Percentiles rank a stretch among this genome's conserved stretches.
Conservation (phyloP, 1,140 invertebrate species). For the Trialeurodes vaporariorum region DNA sequence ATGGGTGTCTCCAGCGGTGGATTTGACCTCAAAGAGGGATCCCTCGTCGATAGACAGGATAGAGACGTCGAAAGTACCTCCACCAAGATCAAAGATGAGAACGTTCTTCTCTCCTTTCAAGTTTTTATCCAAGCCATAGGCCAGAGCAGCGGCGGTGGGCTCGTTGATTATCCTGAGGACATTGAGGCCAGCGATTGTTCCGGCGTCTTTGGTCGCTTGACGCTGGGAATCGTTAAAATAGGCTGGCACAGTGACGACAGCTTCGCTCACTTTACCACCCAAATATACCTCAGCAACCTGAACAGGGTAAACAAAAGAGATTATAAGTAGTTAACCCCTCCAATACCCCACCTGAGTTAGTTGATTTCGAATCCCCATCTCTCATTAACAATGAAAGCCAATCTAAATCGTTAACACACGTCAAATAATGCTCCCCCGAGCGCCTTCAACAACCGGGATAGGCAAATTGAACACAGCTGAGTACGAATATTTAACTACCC, state of each 20-base stretch:
- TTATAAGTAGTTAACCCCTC: too few relatives aligned
- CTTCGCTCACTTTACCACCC: slow-evolving; percentile 43
- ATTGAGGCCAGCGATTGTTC: slow-evolving; percentile 59
- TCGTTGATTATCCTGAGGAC: slow-evolving; percentile 75
- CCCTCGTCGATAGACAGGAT: slow-evolving; percentile 77
- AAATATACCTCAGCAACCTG: slow-evolving; percentile 47
- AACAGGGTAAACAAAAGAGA: too few relatives aligned
- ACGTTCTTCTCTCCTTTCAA: slow-evolving; percentile 62
- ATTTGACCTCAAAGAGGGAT: slow-evolving; percentile 62
- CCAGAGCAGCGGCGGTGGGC: slow-evolving; percentile 68
- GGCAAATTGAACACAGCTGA: too few relatives aligned
- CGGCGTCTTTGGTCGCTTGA: slow-evolving; percentile 62
- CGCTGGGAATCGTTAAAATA: slow-evolving; percentile 60
- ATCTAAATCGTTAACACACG: too few relatives aligned
- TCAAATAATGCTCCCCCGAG: too few relatives aligned
- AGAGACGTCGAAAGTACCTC: slow-evolving; percentile 75
- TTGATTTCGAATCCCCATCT: too few relatives aligned
- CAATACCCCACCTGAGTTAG: too few relatives aligned
- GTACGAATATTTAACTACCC: too few relatives aligned
- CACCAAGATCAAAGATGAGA: slow-evolving; percentile 60
- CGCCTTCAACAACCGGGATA: too few relatives aligned
- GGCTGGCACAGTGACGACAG: slow-evolving; percentile 57
- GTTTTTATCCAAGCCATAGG: slow-evolving; percentile 71
- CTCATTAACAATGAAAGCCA: too few relatives aligned
- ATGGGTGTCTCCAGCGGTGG: slow-evolving; percentile 65